These are phyloP conservation scores for Leptinotarsa texana DNA, from an alignment of 1,140 invertebrate genomes.

Conservation along the genomic window DNA sequence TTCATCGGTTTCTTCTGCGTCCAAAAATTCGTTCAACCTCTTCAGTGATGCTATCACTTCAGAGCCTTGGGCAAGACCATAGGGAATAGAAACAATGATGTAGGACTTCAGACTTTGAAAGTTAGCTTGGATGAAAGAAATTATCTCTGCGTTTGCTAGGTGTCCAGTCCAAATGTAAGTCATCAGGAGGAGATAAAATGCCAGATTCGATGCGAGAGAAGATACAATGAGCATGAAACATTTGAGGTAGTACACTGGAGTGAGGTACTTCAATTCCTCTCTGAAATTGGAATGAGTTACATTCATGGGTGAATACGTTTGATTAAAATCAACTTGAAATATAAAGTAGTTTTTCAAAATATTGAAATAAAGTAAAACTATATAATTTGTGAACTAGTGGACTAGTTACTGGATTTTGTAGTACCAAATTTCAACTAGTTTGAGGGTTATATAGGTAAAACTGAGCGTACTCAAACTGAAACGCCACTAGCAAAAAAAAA, in stretches of 20 bases:
- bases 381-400: no score
- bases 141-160: constrained; percentile 73
- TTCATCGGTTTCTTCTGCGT: constrained; percentile 32
- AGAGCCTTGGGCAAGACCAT: constrained; percentile 65
- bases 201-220: constrained; percentile 69
- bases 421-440: no score
- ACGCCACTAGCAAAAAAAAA: no score
- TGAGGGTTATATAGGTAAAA: no score
- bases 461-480: no score
- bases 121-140: constrained; percentile 75
- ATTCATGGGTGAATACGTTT: not conserved
- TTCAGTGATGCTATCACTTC: constrained; percentile 52
- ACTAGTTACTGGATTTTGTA: no score
- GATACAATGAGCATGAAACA: constrained; percentile 38
- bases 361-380: no score
- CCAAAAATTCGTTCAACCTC: constrained; percentile 39
- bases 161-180: constrained; percentile 71
- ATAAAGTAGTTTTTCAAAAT: no score
- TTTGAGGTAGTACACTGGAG: constrained; percentile 47
- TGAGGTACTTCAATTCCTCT: constrained; percentile 40
- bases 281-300: not conserved
- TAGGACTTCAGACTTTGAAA: constrained; percentile 73
- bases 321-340: no score
- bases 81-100: constrained; percentile 74
- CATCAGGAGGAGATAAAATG: constrained; percentile 63